Evolutionary conservation across 2,113 vertebrate species (phyloP).

Genomic region (Oncorhynchus gorbuscha): DNA sequence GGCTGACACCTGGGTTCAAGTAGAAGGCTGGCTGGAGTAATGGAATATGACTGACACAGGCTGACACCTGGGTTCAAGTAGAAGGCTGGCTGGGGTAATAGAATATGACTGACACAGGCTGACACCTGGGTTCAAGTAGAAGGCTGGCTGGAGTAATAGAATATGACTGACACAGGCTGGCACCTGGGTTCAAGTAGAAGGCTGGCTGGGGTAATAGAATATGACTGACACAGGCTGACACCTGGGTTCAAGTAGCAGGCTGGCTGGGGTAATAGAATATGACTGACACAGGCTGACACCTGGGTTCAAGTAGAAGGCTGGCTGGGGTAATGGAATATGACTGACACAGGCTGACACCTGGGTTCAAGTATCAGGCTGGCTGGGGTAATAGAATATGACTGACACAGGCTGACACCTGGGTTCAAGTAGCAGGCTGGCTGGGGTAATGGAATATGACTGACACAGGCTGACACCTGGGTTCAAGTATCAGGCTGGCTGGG

Average conservation of each 20-base stretch:
- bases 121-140: neutral
- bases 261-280: neutral
- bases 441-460: neutral
- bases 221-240: no score
- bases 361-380: conserved; percentile 16
- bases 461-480: no score
- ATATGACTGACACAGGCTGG: conserved; percentile 74
- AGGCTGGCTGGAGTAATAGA: conserved; percentile 61
- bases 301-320: conserved; percentile 10
- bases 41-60: conserved; percentile 43
- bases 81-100: neutral
- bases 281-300: conserved; percentile 45
- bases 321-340: conserved; percentile 71
- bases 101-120: conserved; percentile 45
- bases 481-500: neutral
- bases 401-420: conserved; percentile 66
- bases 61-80: conserved; percentile 48
- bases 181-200: conserved; percentile 8
- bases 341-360: conserved; percentile 52
- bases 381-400: conserved; percentile 72
- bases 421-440: neutral
- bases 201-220: conserved; percentile 4
- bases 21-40: neutral
- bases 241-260: neutral
- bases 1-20: conserved; percentile 52